Evolutionary conservation across 1,140 invertebrate genomes (phyloP).

Genomic region (Orchesella cincta): DNA sequence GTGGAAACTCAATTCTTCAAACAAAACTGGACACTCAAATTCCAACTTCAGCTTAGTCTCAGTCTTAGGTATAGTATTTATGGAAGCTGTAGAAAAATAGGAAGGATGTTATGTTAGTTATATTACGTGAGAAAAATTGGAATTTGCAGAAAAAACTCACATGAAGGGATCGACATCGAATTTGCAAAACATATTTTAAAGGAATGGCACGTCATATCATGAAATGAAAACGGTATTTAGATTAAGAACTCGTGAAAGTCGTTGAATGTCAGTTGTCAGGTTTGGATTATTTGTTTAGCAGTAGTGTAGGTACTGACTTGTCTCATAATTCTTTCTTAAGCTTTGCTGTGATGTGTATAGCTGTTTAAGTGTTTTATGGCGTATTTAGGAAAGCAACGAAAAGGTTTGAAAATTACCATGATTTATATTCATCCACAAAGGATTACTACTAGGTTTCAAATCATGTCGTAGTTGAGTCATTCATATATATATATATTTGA

Average conservation of each 20-base stretch:
- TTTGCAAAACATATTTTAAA: too few relatives aligned
- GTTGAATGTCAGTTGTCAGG: conserved; percentile 13
- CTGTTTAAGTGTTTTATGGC: conserved; percentile 14
- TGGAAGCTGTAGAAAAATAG: too few relatives aligned
- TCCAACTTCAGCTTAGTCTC: too few relatives aligned
- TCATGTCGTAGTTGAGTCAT: not conserved
- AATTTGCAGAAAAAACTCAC: too few relatives aligned
- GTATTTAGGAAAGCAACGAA: not conserved
- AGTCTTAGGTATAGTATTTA: too few relatives aligned
- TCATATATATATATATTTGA: not conserved
- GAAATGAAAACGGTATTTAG: not conserved
- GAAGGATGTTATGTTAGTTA: too few relatives aligned
- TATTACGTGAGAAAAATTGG: too few relatives aligned
- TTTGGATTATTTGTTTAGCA: conserved; percentile 15
- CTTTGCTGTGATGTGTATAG: not conserved
- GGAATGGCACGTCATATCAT: not conserved
- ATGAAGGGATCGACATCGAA: too few relatives aligned
- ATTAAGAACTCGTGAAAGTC: conserved; percentile 7
- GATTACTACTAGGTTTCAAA: not conserved
- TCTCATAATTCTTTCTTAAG: conserved; percentile 11
- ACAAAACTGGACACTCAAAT: too few relatives aligned
- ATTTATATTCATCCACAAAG: conserved; percentile 16
- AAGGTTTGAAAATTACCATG: conserved; percentile 14
- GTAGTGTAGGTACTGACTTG: not conserved
- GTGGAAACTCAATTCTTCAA: too few relatives aligned